Base-by-base conservation (phyloP, 2,888 invertebrate genomes). In the Pachliopta kotzebuea region DNA sequence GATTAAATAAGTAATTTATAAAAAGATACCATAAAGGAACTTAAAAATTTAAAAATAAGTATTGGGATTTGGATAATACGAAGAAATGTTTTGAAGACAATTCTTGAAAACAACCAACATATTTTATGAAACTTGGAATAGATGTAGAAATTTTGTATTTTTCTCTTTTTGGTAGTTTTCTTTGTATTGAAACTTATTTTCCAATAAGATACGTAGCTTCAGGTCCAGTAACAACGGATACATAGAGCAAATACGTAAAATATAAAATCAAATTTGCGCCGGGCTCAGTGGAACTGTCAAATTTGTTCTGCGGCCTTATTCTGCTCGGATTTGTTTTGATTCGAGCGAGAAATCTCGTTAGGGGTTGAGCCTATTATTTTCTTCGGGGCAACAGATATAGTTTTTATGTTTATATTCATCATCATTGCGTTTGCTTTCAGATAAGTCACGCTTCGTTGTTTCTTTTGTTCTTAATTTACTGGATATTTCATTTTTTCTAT, bases 281-380 rank as follows among this genome's bases (percentile, higher is more conserved):
- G 29, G 57, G 61, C 53, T 65, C 61, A 65, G 57, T 54, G 65
- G 26, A n/a, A 59, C 37, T 62, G 58, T 66, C 58, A 66, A 56
- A 65, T 62, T 65, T 23, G 65, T 29, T 58, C 50, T 58, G 31
- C 52, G 60, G 67, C 62, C 63, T 67, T 55, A 68, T 71, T 66
- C 61, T 61, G 62, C 56, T 66, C 24, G 69, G 70, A 69, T 71
- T 70, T 70, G 68, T 63, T 67, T 68, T 66, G 65, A 66, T 61
- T 65, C 63, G 63, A 61, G 56, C 59, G 64, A 67, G 62, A 68
- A 68, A 70, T 71, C 70, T 68, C 67, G 67, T 71, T 70, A 68
- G 67, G 60, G 56, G 55, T 63, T 63, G 60, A 63, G 67, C 52
- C 58, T 65, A 63, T 65, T 66, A 58, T 61, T 63, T 68, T 66